Conservation (phyloP, 1,140 invertebrate species). For the Ceratina australensis region DNA sequence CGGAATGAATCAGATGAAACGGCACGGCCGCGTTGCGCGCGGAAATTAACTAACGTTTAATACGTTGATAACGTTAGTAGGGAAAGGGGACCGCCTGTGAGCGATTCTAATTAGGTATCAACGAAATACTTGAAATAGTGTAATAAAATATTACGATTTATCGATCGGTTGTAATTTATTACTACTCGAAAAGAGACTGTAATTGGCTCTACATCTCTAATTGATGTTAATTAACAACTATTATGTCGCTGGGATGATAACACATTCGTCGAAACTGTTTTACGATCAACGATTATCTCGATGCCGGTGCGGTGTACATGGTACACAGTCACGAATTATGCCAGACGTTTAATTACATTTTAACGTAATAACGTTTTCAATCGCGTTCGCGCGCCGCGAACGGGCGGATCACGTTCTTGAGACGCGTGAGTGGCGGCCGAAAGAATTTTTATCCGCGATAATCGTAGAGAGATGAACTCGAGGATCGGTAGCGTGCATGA, state of each 20-base stretch:
- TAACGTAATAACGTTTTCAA: constrained; percentile 55
- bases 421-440: neutral
- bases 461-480: constrained; percentile 32
- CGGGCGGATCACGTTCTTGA: constrained; percentile 1
- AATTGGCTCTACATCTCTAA: constrained; percentile 62
- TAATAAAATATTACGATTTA: constrained; percentile 64
- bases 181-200: constrained; percentile 59
- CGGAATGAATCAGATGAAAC: constrained; percentile 26
- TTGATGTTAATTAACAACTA: constrained; percentile 64
- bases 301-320: constrained; percentile 39
- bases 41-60: constrained; percentile 42
- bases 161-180: constrained; percentile 63
- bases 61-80: constrained; percentile 29
- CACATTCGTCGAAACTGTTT: constrained; percentile 55
- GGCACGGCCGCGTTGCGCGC: neutral
- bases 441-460: constrained; percentile 33
- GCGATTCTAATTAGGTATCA: constrained; percentile 51
- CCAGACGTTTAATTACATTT: constrained; percentile 57
- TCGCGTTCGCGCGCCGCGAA: constrained; percentile 31
- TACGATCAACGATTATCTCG: constrained; percentile 62
- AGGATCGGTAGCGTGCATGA: neutral
- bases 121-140: constrained; percentile 55
- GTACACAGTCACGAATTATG: constrained; percentile 54
- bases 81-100: neutral
- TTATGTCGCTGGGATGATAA: constrained; percentile 56